These are phyloP conservation scores for Machimus rusticus DNA, from an alignment of 2,888 invertebrate genomes.

Conservation along the genomic window DNA sequence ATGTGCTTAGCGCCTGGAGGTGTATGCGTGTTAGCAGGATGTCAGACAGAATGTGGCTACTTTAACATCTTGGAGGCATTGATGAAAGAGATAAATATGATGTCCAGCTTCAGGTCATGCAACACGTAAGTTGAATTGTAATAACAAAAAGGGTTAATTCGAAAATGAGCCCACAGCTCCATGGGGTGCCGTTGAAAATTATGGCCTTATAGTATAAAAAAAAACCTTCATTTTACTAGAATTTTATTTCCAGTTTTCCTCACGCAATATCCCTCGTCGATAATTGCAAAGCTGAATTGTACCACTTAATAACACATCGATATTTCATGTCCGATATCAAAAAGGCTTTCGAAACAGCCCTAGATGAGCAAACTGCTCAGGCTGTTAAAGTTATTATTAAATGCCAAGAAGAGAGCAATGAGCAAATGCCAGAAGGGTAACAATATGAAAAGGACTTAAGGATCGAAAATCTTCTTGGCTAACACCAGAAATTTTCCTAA, in stretches of 20 bases:
- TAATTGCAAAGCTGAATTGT: background rate
- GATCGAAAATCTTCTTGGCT: background rate
- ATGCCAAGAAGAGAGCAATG: background rate
- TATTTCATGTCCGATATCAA: background rate
- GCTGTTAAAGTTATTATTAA: conserved; percentile 21
- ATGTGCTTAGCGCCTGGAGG: conserved; percentile 55
- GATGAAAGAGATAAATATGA: conserved; percentile 56
- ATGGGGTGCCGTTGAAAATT: no score
- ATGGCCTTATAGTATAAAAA: no score
- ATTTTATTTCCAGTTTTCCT: background rate
- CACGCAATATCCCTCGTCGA: background rate
- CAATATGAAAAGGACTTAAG: background rate
- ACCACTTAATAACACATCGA: conserved; percentile 19
- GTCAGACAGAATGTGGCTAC: conserved; percentile 55
- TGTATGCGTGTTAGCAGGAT: conserved; percentile 55
- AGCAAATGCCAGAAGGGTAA: background rate
- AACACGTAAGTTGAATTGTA: conserved; percentile 54
- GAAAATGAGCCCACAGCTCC: no score
- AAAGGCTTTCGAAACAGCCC: conserved; percentile 25
- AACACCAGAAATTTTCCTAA: background rate
- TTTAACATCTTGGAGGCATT: conserved; percentile 56
- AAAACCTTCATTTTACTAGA: background rate
- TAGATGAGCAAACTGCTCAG: background rate
- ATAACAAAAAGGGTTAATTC: background rate
- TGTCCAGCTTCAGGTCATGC: conserved; percentile 56